phyloP scores from a whole-genome alignment of 2,113 vertebrate genomes.

The Acinonyx jubatus region DNA sequence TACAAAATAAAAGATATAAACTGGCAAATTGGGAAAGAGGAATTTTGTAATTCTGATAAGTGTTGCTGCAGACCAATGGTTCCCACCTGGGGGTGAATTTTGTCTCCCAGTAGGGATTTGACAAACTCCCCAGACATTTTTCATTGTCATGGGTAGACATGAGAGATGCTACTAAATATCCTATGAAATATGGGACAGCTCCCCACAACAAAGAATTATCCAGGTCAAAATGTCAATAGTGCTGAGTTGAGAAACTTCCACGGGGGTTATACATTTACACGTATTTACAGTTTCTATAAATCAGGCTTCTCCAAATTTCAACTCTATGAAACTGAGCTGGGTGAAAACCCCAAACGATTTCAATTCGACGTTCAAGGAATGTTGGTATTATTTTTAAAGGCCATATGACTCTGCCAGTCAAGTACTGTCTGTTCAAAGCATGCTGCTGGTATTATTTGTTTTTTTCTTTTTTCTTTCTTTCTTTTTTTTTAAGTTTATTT shows the following conservation, averaged over 20 bases:
- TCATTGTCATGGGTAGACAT: not conserved
- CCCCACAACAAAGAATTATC: not conserved
- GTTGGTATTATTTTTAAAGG: not conserved
- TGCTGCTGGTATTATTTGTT: not conserved
- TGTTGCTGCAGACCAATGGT: not conserved
- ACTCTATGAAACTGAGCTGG: conserved; percentile 28
- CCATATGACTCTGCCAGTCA: not conserved
- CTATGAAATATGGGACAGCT: not conserved
- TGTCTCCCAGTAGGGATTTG: not conserved
- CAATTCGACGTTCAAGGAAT: not conserved
- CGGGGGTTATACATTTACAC: not conserved
- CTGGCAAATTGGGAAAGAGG: not conserved
- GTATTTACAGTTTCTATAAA: not conserved
- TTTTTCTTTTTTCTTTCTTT: no score
- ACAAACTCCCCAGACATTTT: not conserved
- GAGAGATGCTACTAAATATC: not conserved
- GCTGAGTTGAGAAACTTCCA: not conserved
- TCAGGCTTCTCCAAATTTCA: not conserved
- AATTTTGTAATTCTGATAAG: not conserved
- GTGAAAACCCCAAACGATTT: not conserved
- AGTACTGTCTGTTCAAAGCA: not conserved
- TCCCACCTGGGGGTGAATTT: not conserved
- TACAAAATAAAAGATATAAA: not conserved
- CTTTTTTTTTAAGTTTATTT: no score
- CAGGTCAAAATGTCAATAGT: not conserved